Conservation (phyloP, 1,140 invertebrate genomes). For the Drosophila santomea region DNA sequence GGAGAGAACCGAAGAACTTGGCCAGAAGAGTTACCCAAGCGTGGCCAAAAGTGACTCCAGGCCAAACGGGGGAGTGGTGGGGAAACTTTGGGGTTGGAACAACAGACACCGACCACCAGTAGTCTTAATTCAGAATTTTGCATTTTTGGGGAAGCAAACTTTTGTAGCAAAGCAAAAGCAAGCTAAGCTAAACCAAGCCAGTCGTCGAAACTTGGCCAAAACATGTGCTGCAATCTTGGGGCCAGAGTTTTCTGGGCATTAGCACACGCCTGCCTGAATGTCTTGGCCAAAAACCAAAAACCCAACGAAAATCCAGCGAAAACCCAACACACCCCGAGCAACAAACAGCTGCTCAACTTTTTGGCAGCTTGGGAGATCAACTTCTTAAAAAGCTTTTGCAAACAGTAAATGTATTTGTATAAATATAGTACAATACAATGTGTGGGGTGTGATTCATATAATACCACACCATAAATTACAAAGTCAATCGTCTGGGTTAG, state of each 20-base stretch:
- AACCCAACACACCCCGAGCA: background rate
- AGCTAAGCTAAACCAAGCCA: conserved; percentile 6
- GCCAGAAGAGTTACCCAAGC: conserved; percentile 58
- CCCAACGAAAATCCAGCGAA: conserved; percentile 22
- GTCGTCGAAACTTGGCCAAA: conserved; percentile 65
- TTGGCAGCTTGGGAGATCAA: conserved; percentile 9
- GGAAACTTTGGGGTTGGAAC: background rate
- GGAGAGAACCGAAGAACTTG: conserved; percentile 11
- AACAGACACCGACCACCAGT: conserved; percentile 56
- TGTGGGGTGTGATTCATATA: background rate
- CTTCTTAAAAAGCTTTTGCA: conserved; percentile 7
- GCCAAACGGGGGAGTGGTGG: conserved; percentile 22
- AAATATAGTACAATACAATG: conserved; percentile 23
- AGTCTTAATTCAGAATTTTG: conserved; percentile 34
- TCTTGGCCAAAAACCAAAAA: conserved; percentile 45
- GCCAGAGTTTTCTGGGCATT: conserved; percentile 65
- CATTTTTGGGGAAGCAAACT: conserved; percentile 36
- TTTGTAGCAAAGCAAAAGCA: conserved; percentile 26
- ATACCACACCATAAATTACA: background rate
- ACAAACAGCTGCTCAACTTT: conserved; percentile 37
- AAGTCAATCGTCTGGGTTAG: conserved; percentile 17
- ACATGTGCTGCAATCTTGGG: conserved; percentile 74
- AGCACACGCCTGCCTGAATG: conserved; percentile 76
- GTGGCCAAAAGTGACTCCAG: conserved; percentile 73
- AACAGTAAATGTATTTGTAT: conserved; percentile 45